These are phyloP conservation scores for Notolepis coatsorum DNA, from an alignment of 2,797 vertebrate species.

Conservation along the genomic window DNA sequence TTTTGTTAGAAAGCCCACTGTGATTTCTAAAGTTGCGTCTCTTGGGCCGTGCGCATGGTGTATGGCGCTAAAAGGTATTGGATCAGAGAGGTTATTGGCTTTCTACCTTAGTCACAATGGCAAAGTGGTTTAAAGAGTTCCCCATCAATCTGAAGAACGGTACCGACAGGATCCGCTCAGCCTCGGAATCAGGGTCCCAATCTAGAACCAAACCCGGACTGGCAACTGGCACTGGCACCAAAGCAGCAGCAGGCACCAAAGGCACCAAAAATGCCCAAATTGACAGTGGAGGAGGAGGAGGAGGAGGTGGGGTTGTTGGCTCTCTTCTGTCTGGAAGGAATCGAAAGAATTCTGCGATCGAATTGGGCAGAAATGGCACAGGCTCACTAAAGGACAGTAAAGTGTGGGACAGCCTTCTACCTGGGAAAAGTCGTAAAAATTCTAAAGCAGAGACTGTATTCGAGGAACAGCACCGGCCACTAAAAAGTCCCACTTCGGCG, in stretches of 20 bases:
- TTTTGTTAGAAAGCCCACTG: constrained; percentile 61
- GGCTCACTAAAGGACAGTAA: constrained; percentile 74
- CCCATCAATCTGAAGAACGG: constrained; percentile 83
- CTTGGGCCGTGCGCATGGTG: constrained; percentile 52
- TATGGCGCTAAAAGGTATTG: constrained; percentile 65
- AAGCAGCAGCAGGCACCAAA: constrained; percentile 66
- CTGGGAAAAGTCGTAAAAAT: constrained; percentile 91
- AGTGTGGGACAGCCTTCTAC: constrained; percentile 82
- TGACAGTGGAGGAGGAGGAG: constrained; percentile 43
- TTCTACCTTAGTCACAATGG: constrained; percentile 60
- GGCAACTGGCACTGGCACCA: constrained; percentile 71
- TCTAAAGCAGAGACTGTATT: constrained; percentile 79
- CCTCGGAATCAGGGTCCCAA: constrained; percentile 79
- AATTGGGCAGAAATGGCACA: constrained; percentile 64
- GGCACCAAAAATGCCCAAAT: constrained; percentile 73
- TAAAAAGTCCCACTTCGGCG: constrained; percentile 68
- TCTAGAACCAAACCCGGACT: constrained; percentile 70
- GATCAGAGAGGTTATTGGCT: constrained; percentile 43
- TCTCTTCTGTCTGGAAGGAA: constrained; percentile 81
- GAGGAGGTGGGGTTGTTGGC: constrained; percentile 67
- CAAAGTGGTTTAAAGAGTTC: constrained; percentile 87
- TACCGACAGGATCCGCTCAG: constrained; percentile 85
- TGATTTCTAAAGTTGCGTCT: constrained; percentile 71
- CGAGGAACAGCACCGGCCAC: constrained; percentile 75
- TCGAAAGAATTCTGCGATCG: constrained; percentile 88